Base-by-base conservation (phyloP, 2,797 vertebrate species). In the Ctenochaetus hawaiiensis region DNA sequence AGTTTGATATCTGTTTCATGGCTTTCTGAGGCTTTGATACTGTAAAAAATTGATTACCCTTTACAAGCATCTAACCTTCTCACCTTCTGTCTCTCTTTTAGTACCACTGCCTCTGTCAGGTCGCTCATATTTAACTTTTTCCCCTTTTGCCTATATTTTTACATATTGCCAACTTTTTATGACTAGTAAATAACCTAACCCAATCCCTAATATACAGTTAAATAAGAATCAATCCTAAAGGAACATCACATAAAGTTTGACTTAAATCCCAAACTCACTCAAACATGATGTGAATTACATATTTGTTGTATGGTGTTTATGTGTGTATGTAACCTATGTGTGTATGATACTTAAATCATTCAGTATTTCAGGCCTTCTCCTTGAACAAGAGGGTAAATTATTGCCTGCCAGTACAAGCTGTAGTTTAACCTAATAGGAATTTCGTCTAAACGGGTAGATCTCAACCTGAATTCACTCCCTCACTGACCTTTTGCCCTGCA, bases 1-100 rank as follows among this genome's bases (percentile, higher is more conserved):
- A 62, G 62, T 75, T 68, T 76, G n/a, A 61, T 72, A 77, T 78
- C 64, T 56, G 47, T 58, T 81, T 73, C 68, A 77, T 67, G 57
- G 45, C 68, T 71, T 48, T 70, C 18, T 59, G 41, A 51, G 13
- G n/a, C 39, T 81, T 75, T 84, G 61, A 72, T 51, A 48, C 43
- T 72, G 34, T 57, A 23, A 44, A 71, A 77, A 67, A 81, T 67
- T 1, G 12, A 83, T 82, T 67, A 67, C 47, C 39, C 51, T 83
- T 59, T 45, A 23, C 49, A 26, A 62, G 52, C 48, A 61, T 17
- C 45, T 41, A 11, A 75, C 67, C 23, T 67, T 43, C 52, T 11
- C n/a, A 26, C 45, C 34, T 11, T 34, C 3, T 47, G 14, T 5
- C 2, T 22, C 26, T 57, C 34, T 34, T 13, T 45, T 37, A 37